Conservation (phyloP, 2,888 invertebrate species). For the Pyrocoelia pectoralis region DNA sequence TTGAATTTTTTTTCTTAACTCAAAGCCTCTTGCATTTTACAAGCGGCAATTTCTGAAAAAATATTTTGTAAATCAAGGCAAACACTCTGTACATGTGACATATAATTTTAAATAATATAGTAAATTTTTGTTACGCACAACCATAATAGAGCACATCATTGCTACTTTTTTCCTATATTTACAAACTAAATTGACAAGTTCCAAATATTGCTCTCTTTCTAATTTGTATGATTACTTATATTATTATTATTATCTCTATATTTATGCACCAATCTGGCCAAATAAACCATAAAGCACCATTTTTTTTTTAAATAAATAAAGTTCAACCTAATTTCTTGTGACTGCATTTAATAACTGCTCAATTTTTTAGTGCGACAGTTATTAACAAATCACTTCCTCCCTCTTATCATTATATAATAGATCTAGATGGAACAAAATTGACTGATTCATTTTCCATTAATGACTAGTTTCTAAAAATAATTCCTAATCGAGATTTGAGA, state of each 20-base stretch:
- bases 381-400: neutral
- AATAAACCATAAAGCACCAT: conserved; percentile 9
- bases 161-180: conserved; percentile 33
- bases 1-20: too few relatives aligned
- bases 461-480: too few relatives aligned
- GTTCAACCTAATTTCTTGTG: too few relatives aligned
- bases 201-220: conserved; percentile 41
- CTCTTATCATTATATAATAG: too few relatives aligned
- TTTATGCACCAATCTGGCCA: conserved; percentile 26
- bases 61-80: neutral
- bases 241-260: neutral
- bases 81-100: conserved; percentile 20
- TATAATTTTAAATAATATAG: conserved; percentile 15
- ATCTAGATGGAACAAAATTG: too few relatives aligned
- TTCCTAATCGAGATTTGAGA: too few relatives aligned
- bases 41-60: neutral
- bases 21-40: too few relatives aligned
- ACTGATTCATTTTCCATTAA: too few relatives aligned
- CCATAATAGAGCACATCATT: conserved; percentile 42
- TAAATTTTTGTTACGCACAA: conserved; percentile 38
- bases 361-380: neutral
- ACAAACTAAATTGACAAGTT: conserved; percentile 42
- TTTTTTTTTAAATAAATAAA: neutral
- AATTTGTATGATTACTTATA: conserved; percentile 27
- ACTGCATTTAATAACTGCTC: too few relatives aligned